Conservation (phyloP, 1,140 invertebrate species). For the Trinorchestia longiramus region DNA sequence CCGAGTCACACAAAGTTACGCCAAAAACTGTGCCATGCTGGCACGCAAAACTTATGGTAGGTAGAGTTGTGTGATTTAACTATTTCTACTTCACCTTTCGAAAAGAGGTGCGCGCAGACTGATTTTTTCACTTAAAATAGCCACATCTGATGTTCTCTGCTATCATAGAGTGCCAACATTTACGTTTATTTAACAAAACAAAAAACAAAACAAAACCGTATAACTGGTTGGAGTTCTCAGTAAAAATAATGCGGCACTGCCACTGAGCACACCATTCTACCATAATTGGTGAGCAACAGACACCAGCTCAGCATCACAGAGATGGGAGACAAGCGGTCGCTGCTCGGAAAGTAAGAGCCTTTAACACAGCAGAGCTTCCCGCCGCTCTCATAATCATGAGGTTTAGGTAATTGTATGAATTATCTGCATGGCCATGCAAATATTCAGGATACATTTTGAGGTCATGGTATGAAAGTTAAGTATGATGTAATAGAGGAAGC, state of each 20-base stretch:
- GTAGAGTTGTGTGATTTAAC: background rate
- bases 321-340: background rate
- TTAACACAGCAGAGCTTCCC: background rate
- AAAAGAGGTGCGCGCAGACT: background rate
- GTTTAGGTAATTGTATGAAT: background rate
- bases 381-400: background rate
- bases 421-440: background rate
- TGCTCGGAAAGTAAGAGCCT: background rate
- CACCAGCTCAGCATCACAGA: too few species aligned
- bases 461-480: background rate
- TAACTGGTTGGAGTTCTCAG: background rate
- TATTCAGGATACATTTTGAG: background rate
- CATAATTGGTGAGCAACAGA: background rate
- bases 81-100: background rate
- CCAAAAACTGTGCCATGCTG: background rate
- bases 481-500: background rate
- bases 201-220: background rate
- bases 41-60: background rate
- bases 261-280: background rate
- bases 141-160: too few species aligned
- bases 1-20: background rate
- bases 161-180: too few species aligned
- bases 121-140: background rate
- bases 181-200: too few species aligned
- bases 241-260: background rate